Conservation (phyloP, 2,113 vertebrate species). For the Fulica atra region DNA sequence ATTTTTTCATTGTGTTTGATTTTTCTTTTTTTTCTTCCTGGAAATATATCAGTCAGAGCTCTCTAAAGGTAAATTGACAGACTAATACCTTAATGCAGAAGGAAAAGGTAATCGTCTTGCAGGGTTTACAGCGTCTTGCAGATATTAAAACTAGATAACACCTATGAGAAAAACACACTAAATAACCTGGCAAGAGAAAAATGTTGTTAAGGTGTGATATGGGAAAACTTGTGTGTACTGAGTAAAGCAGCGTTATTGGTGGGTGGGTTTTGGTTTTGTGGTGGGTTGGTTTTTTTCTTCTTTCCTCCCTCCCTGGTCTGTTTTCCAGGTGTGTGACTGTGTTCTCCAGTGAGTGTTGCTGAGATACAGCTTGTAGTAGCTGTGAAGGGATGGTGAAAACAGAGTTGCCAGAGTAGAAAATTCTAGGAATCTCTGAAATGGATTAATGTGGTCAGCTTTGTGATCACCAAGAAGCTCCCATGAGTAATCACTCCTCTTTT, state of each 20-base stretch:
- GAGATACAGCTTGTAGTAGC: neutral
- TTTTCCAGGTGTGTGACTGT: neutral
- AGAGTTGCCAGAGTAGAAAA: neutral
- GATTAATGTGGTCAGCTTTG: neutral
- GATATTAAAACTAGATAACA: neutral
- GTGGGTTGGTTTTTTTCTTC: no score
- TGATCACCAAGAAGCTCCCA: neutral
- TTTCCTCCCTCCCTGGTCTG: neutral
- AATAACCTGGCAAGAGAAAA: neutral
- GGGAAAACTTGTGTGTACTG: neutral
- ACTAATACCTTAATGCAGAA: neutral
- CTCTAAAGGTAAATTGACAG: neutral
- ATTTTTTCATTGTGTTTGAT: neutral
- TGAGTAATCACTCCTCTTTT: neutral
- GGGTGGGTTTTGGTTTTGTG: neutral
- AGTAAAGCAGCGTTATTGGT: neutral
- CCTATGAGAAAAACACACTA: neutral
- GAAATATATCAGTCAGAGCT: neutral
- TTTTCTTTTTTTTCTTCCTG: neutral
- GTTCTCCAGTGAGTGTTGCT: neutral
- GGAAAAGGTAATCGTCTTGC: neutral
- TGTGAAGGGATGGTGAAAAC: neutral
- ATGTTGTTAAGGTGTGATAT: neutral
- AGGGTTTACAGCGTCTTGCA: neutral
- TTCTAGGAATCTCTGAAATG: neutral